Evolutionary conservation across 2,113 vertebrate genomes (phyloP), one percentile per base, ranked within the genome.

Genomic region (Rhizomys pruinosus): DNA sequence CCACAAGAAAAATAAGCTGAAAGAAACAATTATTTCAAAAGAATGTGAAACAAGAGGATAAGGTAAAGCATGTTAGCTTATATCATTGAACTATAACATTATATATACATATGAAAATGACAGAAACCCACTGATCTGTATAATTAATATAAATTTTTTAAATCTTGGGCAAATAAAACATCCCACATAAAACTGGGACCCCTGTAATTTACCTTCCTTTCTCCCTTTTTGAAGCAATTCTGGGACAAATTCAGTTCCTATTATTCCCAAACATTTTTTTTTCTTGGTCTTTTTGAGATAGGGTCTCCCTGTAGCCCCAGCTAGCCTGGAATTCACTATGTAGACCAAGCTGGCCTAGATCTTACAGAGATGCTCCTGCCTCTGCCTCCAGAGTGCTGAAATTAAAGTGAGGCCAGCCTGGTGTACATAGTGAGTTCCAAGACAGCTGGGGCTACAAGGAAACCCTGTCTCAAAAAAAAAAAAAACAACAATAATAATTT

Each of bases 21-120:
- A 85, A 91, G 32, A 97, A 81, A 85, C 42, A 22, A 84, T 73
- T 89, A 94, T 71, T 96, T 87, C 61, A 79, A 96, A 88, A 89
- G 69, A 92, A 94, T 68, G 89, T 37, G 72, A 89, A 17, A 94
- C 25, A 74, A 39, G 29, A 93, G 5, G 74, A 7, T 19, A 93
- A 91, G 71, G 22, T 79, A 52, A 89, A 92, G 44, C 61, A 77
- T 61, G 72, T 71, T 42, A 63, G 82, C 80, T 91, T 94, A 84
- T 71, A 86, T 76, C 72, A 90, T 7, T 72, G 17, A 95, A 74
- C 74, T 77, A 52, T 11, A 52, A 52, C 13, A 11, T 4, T 13
- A 25, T 34, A 42, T 66, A 12, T 42, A 47, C 32, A 32, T 23
- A 13, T 17, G 32, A 32, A 84, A 7, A 52, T 69, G 44, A 84